Evolutionary conservation across 2,888 invertebrate genomes (phyloP).

Genomic region (Drosophila borborema): DNA sequence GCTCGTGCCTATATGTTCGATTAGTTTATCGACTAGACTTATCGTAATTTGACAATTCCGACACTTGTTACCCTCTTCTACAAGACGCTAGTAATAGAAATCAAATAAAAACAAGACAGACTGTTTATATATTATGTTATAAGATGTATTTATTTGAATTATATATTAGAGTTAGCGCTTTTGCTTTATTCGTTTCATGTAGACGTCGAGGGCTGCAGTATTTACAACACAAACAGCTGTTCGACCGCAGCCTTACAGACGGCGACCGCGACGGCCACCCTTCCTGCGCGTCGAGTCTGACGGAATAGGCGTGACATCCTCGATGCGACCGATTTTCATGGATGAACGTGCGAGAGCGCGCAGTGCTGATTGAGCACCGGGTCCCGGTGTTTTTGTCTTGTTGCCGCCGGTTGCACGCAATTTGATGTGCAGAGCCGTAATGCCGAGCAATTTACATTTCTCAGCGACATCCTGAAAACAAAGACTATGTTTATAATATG

Average conservation of each 20-base stretch:
- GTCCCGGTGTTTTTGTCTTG: constrained; percentile 99
- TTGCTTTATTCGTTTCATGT: constrained; percentile 3
- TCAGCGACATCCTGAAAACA: constrained; percentile 96
- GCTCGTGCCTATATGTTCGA: not conserved
- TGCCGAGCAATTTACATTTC: constrained; percentile 98
- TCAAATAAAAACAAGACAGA: not conserved
- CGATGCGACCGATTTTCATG: constrained; percentile 99
- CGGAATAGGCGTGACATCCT: constrained; percentile 99
- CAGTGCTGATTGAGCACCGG: constrained; percentile 99
- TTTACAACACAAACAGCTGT: constrained; percentile 10
- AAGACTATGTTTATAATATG: not conserved
- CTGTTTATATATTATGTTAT: constrained; percentile 56
- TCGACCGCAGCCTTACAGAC: constrained; percentile 89
- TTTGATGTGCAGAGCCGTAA: constrained; percentile 99
- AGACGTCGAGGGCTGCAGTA: constrained; percentile 6
- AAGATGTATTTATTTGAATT: constrained; percentile 32
- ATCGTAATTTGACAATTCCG: not conserved
- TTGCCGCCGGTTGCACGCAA: constrained; percentile 99
- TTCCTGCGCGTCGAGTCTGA: constrained; percentile 99
- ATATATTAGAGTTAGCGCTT: constrained; percentile 30
- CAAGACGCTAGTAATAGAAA: not conserved
- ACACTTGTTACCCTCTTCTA: not conserved
- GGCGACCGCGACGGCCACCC: constrained; percentile 99
- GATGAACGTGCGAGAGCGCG: constrained; percentile 99
- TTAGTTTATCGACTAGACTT: constrained; percentile 1